Percentiles rank a stretch among this genome's conserved stretches.
Conservation (phyloP, 2,888 invertebrate genomes). For the Epistrophe grossulariae region DNA sequence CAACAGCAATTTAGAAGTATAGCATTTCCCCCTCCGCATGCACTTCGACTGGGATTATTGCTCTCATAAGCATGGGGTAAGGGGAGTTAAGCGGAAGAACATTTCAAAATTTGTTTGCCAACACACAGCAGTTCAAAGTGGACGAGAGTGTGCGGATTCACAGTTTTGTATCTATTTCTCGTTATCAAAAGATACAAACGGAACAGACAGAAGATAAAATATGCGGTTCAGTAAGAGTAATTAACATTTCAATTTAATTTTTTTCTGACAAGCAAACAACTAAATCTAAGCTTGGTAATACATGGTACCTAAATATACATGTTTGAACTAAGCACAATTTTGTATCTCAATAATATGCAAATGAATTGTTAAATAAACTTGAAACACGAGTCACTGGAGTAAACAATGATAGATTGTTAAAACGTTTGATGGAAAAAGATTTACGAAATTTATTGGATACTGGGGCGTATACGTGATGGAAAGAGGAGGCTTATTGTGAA, state of each 20-base stretch:
- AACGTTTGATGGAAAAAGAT: constrained; percentile 2
- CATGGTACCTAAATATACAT: background rate
- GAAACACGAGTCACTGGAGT: constrained; percentile 56
- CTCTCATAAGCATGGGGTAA: constrained; percentile 4
- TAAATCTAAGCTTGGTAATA: background rate
- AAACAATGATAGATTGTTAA: constrained; percentile 61
- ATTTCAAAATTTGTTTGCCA: constrained; percentile 73
- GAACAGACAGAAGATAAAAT: constrained; percentile 32
- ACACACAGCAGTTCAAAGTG: constrained; percentile 67
- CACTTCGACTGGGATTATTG: constrained; percentile 44
- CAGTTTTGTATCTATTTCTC: constrained; percentile 67
- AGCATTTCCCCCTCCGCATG: constrained; percentile 50
- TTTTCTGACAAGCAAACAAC: background rate
- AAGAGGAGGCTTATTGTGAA: background rate
- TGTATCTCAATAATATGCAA: constrained; percentile 70
- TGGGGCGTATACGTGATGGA: constrained; percentile 22
- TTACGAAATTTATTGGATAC: background rate
- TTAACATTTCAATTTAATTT: constrained; percentile 61
- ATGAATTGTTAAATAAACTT: constrained; percentile 62
- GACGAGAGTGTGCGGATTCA: constrained; percentile 51
- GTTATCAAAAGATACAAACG: background rate
- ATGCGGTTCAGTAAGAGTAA: constrained; percentile 70
- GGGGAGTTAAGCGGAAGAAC: constrained; percentile 40
- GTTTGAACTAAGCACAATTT: constrained; percentile 42
- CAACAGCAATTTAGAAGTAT: constrained; percentile 74